Percentiles rank a stretch among this genome's conserved stretches.
Conservation (phyloP, 2,113 vertebrate species). For the Lates calcarifer region DNA sequence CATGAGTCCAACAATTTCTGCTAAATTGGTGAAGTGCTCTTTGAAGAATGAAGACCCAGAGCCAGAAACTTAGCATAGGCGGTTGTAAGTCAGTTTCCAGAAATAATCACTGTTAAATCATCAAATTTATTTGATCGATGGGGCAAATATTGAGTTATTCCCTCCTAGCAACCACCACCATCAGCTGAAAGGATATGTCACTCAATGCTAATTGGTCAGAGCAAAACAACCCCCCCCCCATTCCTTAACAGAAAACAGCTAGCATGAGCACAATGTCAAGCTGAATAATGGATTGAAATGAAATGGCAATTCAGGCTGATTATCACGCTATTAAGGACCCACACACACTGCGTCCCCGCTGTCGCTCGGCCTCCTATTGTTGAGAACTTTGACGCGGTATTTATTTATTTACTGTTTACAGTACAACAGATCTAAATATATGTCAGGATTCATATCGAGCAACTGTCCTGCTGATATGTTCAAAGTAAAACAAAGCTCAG, state of each 20-base stretch:
- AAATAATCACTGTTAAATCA: not conserved
- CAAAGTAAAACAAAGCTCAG: slow-evolving; percentile 46
- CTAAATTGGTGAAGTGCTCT: not conserved
- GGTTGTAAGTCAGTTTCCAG: not conserved
- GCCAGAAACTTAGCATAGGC: not conserved
- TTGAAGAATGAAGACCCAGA: not conserved
- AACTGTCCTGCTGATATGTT: slow-evolving; percentile 33
- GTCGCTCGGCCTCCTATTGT: not conserved
- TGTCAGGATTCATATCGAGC: not conserved
- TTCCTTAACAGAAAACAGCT: not conserved
- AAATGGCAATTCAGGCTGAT: slow-evolving; percentile 8
- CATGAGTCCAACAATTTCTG: not conserved
- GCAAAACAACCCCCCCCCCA: not conserved
- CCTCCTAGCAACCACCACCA: not conserved
- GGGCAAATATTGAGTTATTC: not conserved
- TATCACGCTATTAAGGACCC: not conserved
- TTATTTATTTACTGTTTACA: not conserved
- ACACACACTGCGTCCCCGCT: not conserved
- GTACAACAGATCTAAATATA: not conserved
- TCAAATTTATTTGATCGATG: not conserved
- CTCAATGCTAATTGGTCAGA: slow-evolving; percentile 2
- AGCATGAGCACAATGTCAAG: not conserved
- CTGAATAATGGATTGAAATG: slow-evolving; percentile 8
- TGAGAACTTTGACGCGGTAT: not conserved
- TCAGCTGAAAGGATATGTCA: not conserved